These are phyloP conservation scores for Thera britannica DNA, from an alignment of 2,888 invertebrate genomes.

Conservation along the genomic window DNA sequence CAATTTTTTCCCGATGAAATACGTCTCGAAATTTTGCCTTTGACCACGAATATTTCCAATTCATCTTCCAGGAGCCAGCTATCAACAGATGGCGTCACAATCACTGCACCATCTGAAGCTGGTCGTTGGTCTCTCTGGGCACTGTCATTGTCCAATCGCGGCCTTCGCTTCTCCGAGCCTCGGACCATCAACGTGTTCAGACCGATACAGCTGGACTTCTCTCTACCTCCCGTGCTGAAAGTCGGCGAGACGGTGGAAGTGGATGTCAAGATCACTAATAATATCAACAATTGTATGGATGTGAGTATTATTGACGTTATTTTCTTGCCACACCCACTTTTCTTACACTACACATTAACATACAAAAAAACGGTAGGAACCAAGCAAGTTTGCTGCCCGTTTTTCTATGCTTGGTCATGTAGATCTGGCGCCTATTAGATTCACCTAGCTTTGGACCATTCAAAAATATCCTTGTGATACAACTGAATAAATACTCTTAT, in stretches of 20 bases:
- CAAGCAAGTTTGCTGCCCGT: too few species aligned
- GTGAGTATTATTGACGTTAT: slow-evolving; percentile 72
- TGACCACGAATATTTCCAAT: not conserved
- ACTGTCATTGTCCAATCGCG: slow-evolving; percentile 81
- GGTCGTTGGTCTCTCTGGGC: slow-evolving; percentile 88
- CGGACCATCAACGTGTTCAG: slow-evolving; percentile 86
- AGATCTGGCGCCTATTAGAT: too few species aligned
- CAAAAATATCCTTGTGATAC: too few species aligned
- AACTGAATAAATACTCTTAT: too few species aligned
- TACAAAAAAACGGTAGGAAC: too few species aligned
- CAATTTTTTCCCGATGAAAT: too few species aligned
- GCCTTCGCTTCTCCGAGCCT: slow-evolving; percentile 84
- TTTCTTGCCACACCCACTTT: too few species aligned
- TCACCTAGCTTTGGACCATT: too few species aligned
- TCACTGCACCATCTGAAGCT: slow-evolving; percentile 86
- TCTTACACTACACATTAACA: too few species aligned
- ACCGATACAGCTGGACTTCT: slow-evolving; percentile 86
- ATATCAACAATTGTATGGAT: slow-evolving; percentile 88
- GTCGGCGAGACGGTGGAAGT: slow-evolving; percentile 88
- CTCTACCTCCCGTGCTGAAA: slow-evolving; percentile 84
- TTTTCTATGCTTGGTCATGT: too few species aligned
- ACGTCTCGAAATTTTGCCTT: too few species aligned
- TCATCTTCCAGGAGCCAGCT: slow-evolving; percentile 77
- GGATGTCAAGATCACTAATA: slow-evolving; percentile 88
- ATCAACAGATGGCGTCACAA: slow-evolving; percentile 84